phyloP scores from a whole-genome alignment of 2,113 vertebrate species.

The Hemibates koningsi region DNA sequence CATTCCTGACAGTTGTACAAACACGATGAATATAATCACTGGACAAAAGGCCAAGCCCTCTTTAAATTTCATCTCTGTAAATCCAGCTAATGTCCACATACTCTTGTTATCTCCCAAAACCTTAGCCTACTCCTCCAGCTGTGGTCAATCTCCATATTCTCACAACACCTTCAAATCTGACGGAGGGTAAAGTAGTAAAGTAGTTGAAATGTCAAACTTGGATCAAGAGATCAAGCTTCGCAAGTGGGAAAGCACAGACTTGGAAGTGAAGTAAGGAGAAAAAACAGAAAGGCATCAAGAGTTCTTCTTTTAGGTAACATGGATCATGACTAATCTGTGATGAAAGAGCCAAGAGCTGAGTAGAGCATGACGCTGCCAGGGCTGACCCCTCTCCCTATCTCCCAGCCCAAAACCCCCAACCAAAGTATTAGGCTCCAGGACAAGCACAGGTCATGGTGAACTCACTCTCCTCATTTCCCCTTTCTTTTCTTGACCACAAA shows the following conservation, averaged over 20 bases:
- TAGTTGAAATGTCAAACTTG: background rate
- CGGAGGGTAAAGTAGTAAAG: background rate
- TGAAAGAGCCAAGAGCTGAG: background rate
- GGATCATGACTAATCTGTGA: background rate
- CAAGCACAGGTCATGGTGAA: slow-evolving; percentile 32
- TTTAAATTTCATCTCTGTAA: background rate
- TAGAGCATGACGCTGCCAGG: background rate
- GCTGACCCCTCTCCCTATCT: slow-evolving; percentile 6
- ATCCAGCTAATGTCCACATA: slow-evolving; percentile 21
- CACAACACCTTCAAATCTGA: slow-evolving; percentile 1
- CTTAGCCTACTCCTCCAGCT: background rate
- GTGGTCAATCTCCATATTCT: background rate
- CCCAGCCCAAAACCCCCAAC: slow-evolving; percentile 15
- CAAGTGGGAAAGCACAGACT: background rate
- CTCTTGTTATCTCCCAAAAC: background rate
- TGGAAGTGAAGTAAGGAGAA: background rate
- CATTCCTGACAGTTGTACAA: slow-evolving; percentile 1
- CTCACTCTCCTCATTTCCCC: slow-evolving; percentile 22
- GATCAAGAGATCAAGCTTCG: background rate
- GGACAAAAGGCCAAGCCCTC: background rate
- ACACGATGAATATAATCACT: background rate
- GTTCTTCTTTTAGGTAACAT: background rate
- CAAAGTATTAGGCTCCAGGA: background rate
- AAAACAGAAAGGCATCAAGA: background rate
- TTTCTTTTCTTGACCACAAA: slow-evolving; percentile 20